Base-by-base conservation (phyloP, 2,888 invertebrate genomes). In the Spodoptera exigua region DNA sequence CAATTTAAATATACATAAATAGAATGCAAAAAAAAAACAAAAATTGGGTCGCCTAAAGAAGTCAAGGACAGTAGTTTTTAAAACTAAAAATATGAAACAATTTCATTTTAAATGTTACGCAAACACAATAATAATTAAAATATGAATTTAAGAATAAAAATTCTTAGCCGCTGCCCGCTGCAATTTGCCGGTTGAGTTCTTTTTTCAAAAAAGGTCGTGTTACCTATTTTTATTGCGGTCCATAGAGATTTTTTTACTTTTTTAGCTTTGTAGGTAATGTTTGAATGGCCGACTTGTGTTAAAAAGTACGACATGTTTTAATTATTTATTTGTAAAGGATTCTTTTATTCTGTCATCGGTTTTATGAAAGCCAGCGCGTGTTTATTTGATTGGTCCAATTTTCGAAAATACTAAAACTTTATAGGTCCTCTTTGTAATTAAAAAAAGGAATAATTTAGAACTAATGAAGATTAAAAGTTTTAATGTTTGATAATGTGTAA, bases 81-180 rank as follows among this genome's bases (percentile, higher is more conserved):
- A 35, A 37, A 57, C 46, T n/a, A 17, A 32, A 67, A 62, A 70
- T 74, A 65, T 58, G 61, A 70, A 61, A 74, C 72, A 63, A 79
- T 71, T 78, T 83, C 83, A 64, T 79, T 72, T 78, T 83, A 84
- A n/a, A 84, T 83, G 78, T 79, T 86, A 83, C 80, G 85, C 85
- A 89, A 88, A 89, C 85, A 85, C 37, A 47, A 53, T 71, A 71
- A 80, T 78, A 71, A 80, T 78, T 71, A 59, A 47, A 74, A 70
- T 65, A 74, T 78, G 67, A 76, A 81, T 81, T 75, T 76, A 77
- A 78, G 45, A 18, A 35, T 16, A 10, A 61, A 56, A 45, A 43
- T 35, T 34, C 16, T 44, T 59, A 1, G n/a, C n/a, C n/a, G n/a
- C n/a, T n/a, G n/a, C n/a, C n/a, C n/a, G n/a, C 48, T 62, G 53